Evolutionary conservation across 2,888 invertebrate species (phyloP).

Genomic region (Ophion slaviceki): DNA sequence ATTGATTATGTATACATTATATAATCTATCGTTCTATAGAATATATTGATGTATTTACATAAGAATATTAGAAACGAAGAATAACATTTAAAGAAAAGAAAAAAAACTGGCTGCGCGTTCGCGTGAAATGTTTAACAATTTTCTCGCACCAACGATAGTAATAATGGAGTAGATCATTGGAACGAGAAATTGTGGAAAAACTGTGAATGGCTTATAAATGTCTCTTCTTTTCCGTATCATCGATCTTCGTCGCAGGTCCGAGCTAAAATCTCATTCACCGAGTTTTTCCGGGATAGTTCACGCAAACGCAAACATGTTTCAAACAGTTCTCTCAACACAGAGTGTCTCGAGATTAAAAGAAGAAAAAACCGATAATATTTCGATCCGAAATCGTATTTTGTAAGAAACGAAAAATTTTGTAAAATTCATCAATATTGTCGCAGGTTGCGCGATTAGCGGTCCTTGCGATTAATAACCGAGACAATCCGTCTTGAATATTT

Average conservation of each 20-base stretch:
- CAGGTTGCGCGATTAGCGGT: background rate
- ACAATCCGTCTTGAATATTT: conserved; percentile 31
- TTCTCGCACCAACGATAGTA: conserved; percentile 59
- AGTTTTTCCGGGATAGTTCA: conserved; percentile 59
- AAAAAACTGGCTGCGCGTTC: conserved; percentile 68
- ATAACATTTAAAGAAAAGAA: conserved; percentile 65
- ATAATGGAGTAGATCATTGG: conserved; percentile 56
- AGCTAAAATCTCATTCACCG: conserved; percentile 37
- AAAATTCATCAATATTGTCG: conserved; percentile 32
- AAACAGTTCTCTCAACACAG: conserved; percentile 53
- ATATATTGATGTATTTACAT: conserved; percentile 81
- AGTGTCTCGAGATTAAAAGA: conserved; percentile 59
- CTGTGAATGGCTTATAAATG: conserved; percentile 44
- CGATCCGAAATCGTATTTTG: conserved; percentile 40
- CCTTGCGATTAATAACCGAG: conserved; percentile 32
- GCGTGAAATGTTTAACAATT: conserved; percentile 70
- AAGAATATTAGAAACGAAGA: conserved; percentile 75
- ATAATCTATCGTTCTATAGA: conserved; percentile 80
- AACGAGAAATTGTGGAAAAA: conserved; percentile 67
- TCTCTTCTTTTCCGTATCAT: conserved; percentile 16
- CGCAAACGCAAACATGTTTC: conserved; percentile 68
- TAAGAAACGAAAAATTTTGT: conserved; percentile 16
- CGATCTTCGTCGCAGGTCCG: conserved; percentile 28
- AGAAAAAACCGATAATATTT: conserved; percentile 25
- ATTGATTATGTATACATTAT: conserved; percentile 81